Base-by-base conservation (phyloP, 1,140 invertebrate genomes). In the Drosophila kanapiae region DNA sequence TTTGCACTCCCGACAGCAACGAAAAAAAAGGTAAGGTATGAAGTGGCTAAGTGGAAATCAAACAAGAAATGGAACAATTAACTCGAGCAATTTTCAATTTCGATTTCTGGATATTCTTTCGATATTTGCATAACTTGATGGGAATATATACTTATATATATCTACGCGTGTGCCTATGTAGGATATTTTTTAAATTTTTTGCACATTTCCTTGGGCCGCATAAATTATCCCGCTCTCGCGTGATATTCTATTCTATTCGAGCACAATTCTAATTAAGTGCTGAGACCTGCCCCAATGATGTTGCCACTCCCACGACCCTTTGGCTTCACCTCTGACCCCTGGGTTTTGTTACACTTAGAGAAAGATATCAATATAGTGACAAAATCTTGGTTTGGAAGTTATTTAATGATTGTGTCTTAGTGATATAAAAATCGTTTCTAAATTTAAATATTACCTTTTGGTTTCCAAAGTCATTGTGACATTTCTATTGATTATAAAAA, bases 201-300 rank as follows among this genome's bases (percentile, higher is more conserved):
- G 63, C 31, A 29, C 35, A 59, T 49, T 72, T 72, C 27, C 54
- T 37, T 38, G 23, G 49, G 53, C 14, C 37, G 75, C 75, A 78
- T 78, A 78, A 69, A 77, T 69, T 78, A 78, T 78, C 64, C 64
- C 62, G 35, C 40, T 74, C 40, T 31, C 38, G 61, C 60, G 64
- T 38, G 29, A 31, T 76, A 27, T 53, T 51, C 71, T 37, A 60
- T 63, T 54, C 45, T 49, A 59, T 65, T 77, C 54, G 31, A 47
- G 40, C 61, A 67, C 47, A 77, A 70, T 78, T 78, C 51, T 78
- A 78, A 78, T 78, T 78, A 78, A 78, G 75, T 70, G 63, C 75
- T 43, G 58, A 31, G 75, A 78, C 75, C 75, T 78, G 75, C 75
- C 75, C 75, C 75, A 78, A 78, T 78, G 64, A 78, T 70, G 75